phyloP scores from a whole-genome alignment of 2,888 invertebrate species.

The Allophyes oxyacanthae region DNA sequence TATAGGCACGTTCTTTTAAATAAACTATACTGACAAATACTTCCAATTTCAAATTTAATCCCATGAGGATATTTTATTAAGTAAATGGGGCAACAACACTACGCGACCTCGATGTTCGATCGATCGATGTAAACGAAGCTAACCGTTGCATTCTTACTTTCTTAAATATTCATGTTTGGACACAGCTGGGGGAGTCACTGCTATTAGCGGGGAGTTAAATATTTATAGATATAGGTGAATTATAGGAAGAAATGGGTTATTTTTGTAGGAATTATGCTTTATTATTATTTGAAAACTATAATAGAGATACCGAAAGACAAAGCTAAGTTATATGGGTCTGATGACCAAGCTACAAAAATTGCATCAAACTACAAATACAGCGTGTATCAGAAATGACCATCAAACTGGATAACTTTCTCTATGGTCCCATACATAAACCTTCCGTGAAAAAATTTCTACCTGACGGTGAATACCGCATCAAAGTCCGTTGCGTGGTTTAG shows the following conservation, averaged over 20 bases:
- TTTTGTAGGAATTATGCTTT: not conserved
- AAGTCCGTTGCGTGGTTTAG: too few species aligned
- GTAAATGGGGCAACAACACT: not conserved
- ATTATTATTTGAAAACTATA: not conserved
- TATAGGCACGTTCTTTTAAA: not conserved
- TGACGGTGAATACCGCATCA: too few species aligned
- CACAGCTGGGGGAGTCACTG: conserved; percentile 42
- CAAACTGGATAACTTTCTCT: too few species aligned
- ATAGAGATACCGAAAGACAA: too few species aligned
- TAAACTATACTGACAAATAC: conserved; percentile 1
- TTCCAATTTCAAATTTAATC: conserved; percentile 1
- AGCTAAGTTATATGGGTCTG: too few species aligned
- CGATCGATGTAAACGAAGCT: conserved; percentile 23
- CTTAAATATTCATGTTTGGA: conserved; percentile 55
- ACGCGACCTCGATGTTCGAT: conserved; percentile 11
- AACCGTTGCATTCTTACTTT: conserved; percentile 53
- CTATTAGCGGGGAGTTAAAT: conserved; percentile 41
- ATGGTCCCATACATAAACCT: too few species aligned
- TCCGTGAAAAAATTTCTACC: too few species aligned
- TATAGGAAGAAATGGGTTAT: conserved; percentile 22
- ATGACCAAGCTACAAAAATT: too few species aligned
- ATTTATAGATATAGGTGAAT: conserved; percentile 41
- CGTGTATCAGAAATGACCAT: too few species aligned
- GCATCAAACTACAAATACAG: too few species aligned
- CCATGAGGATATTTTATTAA: conserved; percentile 1